A percentile compares a stretch with the other conserved stretches of the same genome.
These are phyloP conservation scores for Cotesia glomerata DNA, from an alignment of 1,140 invertebrate genomes.

Conservation along the genomic window DNA sequence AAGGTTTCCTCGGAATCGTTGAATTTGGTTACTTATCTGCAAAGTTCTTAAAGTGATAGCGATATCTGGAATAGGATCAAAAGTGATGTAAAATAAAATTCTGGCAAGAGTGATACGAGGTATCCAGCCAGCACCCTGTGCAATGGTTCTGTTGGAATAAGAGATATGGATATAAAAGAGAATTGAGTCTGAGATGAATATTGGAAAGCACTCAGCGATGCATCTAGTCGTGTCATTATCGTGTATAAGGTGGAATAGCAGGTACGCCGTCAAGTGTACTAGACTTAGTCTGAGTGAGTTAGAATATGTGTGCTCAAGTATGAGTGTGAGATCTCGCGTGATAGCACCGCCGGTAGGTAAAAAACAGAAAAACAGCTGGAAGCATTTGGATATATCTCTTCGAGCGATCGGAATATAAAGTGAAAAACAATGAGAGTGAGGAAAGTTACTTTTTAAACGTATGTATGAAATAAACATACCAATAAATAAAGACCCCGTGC, in stretches of 20 bases:
- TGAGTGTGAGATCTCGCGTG: not conserved
- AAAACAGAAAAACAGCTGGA: conserved; percentile 31
- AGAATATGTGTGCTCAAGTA: not conserved
- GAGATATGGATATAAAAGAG: conserved; percentile 18
- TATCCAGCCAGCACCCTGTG: not conserved
- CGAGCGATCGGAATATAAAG: conserved; percentile 28
- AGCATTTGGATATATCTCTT: conserved; percentile 29
- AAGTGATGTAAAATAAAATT: too few relatives aligned
- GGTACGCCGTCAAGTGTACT: conserved; percentile 21
- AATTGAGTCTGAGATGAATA: conserved; percentile 30
- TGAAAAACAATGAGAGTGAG: conserved; percentile 20
- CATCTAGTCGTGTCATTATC: conserved; percentile 32
- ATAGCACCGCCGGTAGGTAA: not conserved
- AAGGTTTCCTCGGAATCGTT: too few relatives aligned
- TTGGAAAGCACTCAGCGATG: conserved; percentile 35
- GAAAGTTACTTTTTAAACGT: not conserved
- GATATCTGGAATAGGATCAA: too few relatives aligned
- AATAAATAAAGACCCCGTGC: too few relatives aligned
- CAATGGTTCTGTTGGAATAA: not conserved
- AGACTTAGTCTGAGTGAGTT: too few relatives aligned
- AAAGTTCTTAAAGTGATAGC: too few relatives aligned
- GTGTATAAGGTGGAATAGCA: conserved; percentile 31
- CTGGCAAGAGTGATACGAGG: not conserved
- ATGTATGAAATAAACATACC: too few relatives aligned
- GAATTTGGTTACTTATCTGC: too few relatives aligned